A percentile compares a stretch with the other conserved stretches of the same genome.
Conservation (phyloP, 2,888 invertebrate genomes). For the Calliopum simillimum region DNA sequence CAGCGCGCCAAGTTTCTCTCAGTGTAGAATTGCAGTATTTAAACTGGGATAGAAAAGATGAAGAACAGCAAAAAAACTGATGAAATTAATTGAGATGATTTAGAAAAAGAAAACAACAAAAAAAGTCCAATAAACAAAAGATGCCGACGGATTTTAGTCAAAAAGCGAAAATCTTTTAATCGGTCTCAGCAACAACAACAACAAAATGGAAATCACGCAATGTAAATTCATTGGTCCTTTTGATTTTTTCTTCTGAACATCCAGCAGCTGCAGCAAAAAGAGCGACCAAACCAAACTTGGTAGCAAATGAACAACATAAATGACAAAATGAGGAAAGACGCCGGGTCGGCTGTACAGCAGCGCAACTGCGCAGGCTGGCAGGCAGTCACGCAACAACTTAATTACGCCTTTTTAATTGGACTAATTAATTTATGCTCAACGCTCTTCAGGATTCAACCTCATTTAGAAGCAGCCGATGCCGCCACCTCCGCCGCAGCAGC, state of each 20-base stretch:
- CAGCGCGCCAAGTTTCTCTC: too few species aligned
- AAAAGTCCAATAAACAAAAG: neutral
- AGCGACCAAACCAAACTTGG: too few species aligned
- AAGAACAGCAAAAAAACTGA: slow-evolving; percentile 10
- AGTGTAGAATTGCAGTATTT: neutral
- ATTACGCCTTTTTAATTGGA: slow-evolving; percentile 66
- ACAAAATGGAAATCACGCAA: neutral
- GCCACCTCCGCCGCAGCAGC: neutral
- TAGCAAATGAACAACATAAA: slow-evolving; percentile 10
- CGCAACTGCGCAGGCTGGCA: slow-evolving; percentile 36
- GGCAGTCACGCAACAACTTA: slow-evolving; percentile 63
- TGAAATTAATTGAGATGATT: slow-evolving; percentile 28
- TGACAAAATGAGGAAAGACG: neutral
- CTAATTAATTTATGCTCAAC: slow-evolving; percentile 66
- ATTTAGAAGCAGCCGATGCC: neutral
- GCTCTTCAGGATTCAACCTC: slow-evolving; percentile 53
- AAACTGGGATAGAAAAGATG: neutral
- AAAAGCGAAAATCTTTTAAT: slow-evolving; percentile 27
- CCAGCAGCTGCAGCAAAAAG: too few species aligned
- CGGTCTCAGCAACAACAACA: slow-evolving; percentile 2
- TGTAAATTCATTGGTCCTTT: neutral
- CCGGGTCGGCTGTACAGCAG: slow-evolving; percentile 7
- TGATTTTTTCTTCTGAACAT: too few species aligned
- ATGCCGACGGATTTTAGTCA: slow-evolving; percentile 21
- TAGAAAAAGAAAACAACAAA: neutral